Conservation (phyloP, 2,888 invertebrate genomes). For the Stramonita haemastoma region DNA sequence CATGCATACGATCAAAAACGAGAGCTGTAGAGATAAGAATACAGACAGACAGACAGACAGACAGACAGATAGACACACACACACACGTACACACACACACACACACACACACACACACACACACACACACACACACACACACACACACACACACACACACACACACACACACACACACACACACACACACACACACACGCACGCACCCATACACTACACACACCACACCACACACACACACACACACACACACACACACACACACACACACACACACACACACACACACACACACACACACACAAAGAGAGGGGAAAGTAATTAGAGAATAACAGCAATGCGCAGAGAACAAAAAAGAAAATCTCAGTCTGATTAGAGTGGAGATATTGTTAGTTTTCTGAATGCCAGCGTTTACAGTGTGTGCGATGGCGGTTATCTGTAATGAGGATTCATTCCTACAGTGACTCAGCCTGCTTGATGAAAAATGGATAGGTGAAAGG, state of each 20-base stretch:
- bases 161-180: conserved; percentile 17
- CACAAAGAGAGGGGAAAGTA: too few species aligned
- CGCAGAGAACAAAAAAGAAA: too few species aligned
- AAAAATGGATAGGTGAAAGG: too few species aligned
- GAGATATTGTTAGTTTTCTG: too few species aligned
- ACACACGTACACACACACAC: conserved; percentile 3
- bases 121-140: conserved; percentile 8
- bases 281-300: background rate
- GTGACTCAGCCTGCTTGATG: too few species aligned
- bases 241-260: background rate
- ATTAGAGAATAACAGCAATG: too few species aligned
- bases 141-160: conserved; percentile 16
- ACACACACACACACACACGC: conserved; percentile 8
- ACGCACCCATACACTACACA: too few species aligned
- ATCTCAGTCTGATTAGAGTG: too few species aligned
- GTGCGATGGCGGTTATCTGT: too few species aligned
- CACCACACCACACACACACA: background rate
- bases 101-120: background rate
- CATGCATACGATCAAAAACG: too few species aligned
- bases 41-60: background rate
- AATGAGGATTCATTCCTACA: too few species aligned
- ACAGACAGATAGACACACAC: background rate
- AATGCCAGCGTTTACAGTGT: too few species aligned
- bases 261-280: background rate
- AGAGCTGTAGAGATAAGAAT: background rate